Base-by-base conservation (phyloP, 2,888 invertebrate genomes). In the Apodemia hepburni region DNA sequence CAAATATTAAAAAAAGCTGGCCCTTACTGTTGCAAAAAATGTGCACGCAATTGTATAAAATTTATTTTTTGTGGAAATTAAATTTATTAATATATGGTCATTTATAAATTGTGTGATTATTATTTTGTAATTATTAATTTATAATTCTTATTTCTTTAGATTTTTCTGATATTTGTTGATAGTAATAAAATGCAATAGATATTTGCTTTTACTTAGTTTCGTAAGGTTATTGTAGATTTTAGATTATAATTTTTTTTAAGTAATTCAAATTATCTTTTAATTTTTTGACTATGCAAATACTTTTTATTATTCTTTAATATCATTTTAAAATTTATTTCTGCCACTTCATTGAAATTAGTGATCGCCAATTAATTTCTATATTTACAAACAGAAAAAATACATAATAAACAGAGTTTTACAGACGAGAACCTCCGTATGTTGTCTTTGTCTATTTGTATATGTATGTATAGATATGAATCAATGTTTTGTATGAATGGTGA, bases 161-260 rank as follows among this genome's bases (percentile, higher is more conserved):
- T 22, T 47, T 17, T 47, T 18, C 18, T 49, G 18, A 49, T 49
- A 49, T 18, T 49, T 49, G 18, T 49, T 49, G 49, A 49, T 49
- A 49, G 8, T 18, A 18, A n/a, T 49, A 22, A 11, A 49, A 17
- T 9, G 17, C 18, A 17, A 18, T 49, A 22, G 22, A 22, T 49
- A 47, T 17, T 17, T 47, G 18, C 58, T 62, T 63, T 65, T 60
- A 61, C 58, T 61, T 66, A 64, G 64, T 67, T 61, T 60, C 45
- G 57, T 69, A 66, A 63, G 59, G 33, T 65, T 65, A 66, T 67
- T 66, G 29, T 61, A 61, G 47, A 47, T 66, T 65, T 66, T 64
- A 58, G 60, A 62, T n/a, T 62, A 64, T 9, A 49, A 4, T 18
- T 49, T 49, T 49, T 49, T 49, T 18, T 49, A 49, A 49, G 9